Conservation (phyloP, 2,888 invertebrate species). For the Brenthis hecate region DNA sequence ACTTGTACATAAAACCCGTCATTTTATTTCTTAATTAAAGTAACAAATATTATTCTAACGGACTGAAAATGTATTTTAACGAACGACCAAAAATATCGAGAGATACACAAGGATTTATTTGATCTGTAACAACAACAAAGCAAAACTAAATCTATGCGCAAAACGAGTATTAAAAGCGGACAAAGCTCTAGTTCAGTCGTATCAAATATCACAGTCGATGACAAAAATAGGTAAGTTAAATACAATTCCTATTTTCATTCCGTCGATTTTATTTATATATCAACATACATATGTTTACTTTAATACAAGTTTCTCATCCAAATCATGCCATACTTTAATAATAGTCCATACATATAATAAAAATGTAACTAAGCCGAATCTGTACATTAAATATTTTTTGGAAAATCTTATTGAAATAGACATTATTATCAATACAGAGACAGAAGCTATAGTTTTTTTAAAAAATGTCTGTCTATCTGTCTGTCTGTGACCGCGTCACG, state of each 20-base stretch:
- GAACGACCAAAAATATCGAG: constrained; percentile 3
- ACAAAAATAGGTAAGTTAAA: constrained; percentile 17
- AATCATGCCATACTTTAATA: too few species aligned
- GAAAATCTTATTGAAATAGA: too few species aligned
- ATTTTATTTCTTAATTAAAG: constrained; percentile 2
- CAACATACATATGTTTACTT: too few species aligned
- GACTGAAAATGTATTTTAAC: constrained; percentile 14
- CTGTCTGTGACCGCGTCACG: too few species aligned
- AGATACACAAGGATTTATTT: constrained; percentile 17
- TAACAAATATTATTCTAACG: constrained; percentile 6
- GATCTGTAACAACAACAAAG: constrained; percentile 17
- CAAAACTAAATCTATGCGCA: constrained; percentile 22
- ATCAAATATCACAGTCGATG: constrained; percentile 28
- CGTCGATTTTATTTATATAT: not conserved
- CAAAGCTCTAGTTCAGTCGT: constrained; percentile 25
- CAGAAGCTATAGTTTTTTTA: too few species aligned
- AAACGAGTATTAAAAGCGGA: constrained; percentile 27
- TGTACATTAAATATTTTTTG: too few species aligned
- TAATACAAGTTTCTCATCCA: too few species aligned
- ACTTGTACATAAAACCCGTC: constrained; percentile 1
- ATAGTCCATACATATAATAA: too few species aligned
- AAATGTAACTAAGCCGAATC: too few species aligned
- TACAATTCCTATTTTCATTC: constrained; percentile 24
- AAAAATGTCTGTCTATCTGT: too few species aligned
- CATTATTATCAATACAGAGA: too few species aligned